phyloP scores from a whole-genome alignment of 1,140 invertebrate genomes.

The Apolygus lucorum region DNA sequence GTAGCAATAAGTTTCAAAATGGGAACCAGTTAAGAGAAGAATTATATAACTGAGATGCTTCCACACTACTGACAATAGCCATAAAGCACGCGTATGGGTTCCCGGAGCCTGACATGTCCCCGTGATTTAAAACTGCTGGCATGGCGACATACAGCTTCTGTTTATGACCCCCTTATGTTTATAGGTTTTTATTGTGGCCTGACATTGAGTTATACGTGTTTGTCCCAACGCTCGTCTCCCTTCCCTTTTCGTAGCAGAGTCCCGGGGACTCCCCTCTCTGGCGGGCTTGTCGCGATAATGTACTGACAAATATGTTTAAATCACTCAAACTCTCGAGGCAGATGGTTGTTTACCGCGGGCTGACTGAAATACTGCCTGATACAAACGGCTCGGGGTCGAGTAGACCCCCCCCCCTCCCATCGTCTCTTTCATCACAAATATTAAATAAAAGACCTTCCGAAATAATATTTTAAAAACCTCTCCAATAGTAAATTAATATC shows the following conservation, averaged over 20 bases:
- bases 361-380: constrained; percentile 19
- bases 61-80: constrained; percentile 5
- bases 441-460: too few species aligned
- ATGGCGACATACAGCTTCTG: constrained; percentile 21
- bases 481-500: too few species aligned
- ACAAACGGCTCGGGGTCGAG: too few species aligned
- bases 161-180: constrained; percentile 22
- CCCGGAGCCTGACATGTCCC: not conserved
- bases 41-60: constrained; percentile 15
- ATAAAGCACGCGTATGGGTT: constrained; percentile 22
- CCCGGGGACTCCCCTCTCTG: not conserved
- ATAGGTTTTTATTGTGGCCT: constrained; percentile 22
- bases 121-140: constrained; percentile 20
- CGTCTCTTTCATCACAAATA: too few species aligned
- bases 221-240: constrained; percentile 8
- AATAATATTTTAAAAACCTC: too few species aligned
- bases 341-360: constrained; percentile 17
- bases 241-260: not conserved
- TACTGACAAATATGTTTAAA: constrained; percentile 24
- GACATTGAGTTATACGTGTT: constrained; percentile 22
- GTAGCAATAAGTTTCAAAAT: constrained; percentile 8
- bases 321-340: constrained; percentile 14
- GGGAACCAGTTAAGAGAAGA: constrained; percentile 13
- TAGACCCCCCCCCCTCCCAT: too few species aligned
- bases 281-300: constrained; percentile 15